Evolutionary conservation across 2,797 vertebrate species (phyloP), one percentile per base, ranked within the genome.

Genomic region (Diplodus sargus): DNA sequence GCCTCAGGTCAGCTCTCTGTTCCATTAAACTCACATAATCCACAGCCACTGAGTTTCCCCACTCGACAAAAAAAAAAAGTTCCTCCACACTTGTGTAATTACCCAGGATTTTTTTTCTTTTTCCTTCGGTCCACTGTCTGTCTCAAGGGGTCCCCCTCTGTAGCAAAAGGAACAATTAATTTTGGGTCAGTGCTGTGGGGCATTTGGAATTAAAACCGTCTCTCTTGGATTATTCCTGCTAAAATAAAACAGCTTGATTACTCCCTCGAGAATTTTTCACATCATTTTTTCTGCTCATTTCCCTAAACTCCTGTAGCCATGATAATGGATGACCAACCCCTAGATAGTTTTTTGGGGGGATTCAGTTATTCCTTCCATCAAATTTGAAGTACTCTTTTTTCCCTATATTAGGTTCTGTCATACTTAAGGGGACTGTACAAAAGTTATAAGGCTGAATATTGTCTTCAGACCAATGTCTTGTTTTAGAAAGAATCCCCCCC

Each of bases 131-230:
- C 75, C 80, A 72, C 49, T 70, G 60, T 85, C 86, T 84, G 81
- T 94, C 94, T 93, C 93, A 79, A 76, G 91, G 87, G 94, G 82
- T 92, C 82, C 91, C 83, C 85, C 84, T 90, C 83, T 76, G 91
- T 86, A 87, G 89, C 87, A 87, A 93, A 92, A 94, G 71, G 89
- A 94, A 94, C 92, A 93, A 94, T 94, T 95, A 88, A 95, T 95
- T 95, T 93, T 91, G 89, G 93, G 92, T 94, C 91, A 92, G 79
- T 78, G 91, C 94, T 94, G 85, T 85, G 84, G 93, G 95, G 90
- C 91, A 90, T 87, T 85, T 91, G 78, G 87, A 94, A 95, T 95
- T 92, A 94, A 95, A 94, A 90, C 75, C 0, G 84, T 92, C 92
- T 91, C 91, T 85, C 82, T 88, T 93, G 91, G 90, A 93, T 94